Base-by-base conservation (phyloP, 2,113 vertebrate genomes). In the Ictalurus punctatus region DNA sequence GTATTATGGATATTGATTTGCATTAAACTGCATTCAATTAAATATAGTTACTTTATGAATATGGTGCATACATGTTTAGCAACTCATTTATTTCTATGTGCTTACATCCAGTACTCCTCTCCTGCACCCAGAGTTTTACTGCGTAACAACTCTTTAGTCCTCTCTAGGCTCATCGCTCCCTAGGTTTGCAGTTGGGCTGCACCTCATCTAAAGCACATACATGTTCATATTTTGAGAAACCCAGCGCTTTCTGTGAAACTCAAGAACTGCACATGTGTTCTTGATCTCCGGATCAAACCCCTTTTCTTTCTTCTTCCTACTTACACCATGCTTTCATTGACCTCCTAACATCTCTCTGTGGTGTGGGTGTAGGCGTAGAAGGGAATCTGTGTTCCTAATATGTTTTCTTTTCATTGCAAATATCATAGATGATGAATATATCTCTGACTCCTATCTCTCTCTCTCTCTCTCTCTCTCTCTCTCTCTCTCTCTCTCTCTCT, bases 141-240 rank as follows among this genome's bases (percentile, higher is more conserved):
- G 48, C 54, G 23, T 2, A 12, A 34, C n/a, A 58, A 21, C 56
- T n/a, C 7, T 30, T 56, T 34, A n/a, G n/a, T 34, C 54, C 19
- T 82, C 19, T 81, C 30, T 9, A 58, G 48, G 8, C 48, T 48
- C 48, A 7, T 34, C 16, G 10, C 16, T 3, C 27, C 30, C 14
- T 54, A 12, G 27, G 1, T 34, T 61, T 87, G 87, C 85, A 90
- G 76, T 82, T 90, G 82, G 74, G 86, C 54, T 59, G 52, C 58
- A 54, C 73, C 67, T 90, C 65, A 87, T 87, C 48, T 87, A 84
- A 86, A 87, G 87, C 30, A 87, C 21, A 90, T 80, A 85, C 81
- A 84, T 80, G 74, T 67, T 74, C 37, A 78, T 86, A 73, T 81
- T 79, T 88, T 78, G 34, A 71, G 27, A 30, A 56, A 79, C 25